These are phyloP conservation scores for Rhadinocentrus ornatus DNA, from an alignment of 2,797 vertebrate genomes.

Conservation along the genomic window DNA sequence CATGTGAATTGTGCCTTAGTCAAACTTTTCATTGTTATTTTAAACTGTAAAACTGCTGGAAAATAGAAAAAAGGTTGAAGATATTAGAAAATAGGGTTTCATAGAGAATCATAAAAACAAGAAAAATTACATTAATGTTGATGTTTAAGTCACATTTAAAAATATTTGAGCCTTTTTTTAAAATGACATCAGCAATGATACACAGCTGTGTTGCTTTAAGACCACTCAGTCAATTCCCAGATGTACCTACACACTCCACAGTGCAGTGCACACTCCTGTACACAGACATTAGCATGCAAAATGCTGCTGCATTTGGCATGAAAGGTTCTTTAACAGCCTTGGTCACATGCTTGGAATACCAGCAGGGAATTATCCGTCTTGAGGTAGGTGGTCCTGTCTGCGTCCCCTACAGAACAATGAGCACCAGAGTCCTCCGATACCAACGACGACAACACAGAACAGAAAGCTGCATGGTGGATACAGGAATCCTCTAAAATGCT, in stretches of 20 bases:
- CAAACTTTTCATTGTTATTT: too few relatives aligned
- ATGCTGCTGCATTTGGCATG: slow-evolving; percentile 21
- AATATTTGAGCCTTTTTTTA: background rate
- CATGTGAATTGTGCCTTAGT: background rate
- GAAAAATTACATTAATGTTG: background rate
- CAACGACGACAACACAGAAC: slow-evolving; percentile 26
- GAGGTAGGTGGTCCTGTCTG: slow-evolving; percentile 77
- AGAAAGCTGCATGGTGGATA: slow-evolving; percentile 36
- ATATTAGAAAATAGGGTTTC: background rate
- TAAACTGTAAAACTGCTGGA: background rate
- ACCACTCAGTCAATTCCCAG: background rate
- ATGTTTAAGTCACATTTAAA: background rate
- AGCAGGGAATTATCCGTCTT: slow-evolving; percentile 66
- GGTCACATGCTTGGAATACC: slow-evolving; percentile 74
- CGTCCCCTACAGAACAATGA: slow-evolving; percentile 71
- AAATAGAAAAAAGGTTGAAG: background rate
- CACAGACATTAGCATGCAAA: slow-evolving; percentile 19
- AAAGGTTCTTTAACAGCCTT: slow-evolving; percentile 43
- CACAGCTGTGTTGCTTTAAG: background rate
- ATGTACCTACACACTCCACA: background rate
- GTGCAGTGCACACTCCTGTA: slow-evolving; percentile 19
- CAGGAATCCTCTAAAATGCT: slow-evolving; percentile 39
- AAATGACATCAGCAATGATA: background rate
- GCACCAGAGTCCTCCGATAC: slow-evolving; percentile 57
- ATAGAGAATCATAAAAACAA: background rate